phyloP scores from a whole-genome alignment of 2,797 vertebrate species.

The Otolemur crassicaudatus region DNA sequence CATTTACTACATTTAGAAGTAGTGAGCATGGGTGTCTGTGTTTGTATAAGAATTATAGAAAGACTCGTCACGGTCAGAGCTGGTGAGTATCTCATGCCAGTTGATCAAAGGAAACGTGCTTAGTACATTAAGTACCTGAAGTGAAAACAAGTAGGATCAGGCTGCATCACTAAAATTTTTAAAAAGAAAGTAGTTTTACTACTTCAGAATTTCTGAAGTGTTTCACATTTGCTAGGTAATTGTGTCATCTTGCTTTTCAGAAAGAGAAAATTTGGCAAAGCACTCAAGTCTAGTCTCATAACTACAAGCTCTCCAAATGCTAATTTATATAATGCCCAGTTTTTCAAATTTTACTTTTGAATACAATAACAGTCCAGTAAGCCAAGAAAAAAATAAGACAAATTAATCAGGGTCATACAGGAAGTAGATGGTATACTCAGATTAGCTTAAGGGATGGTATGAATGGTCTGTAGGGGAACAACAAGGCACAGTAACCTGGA shows the following conservation, averaged over 20 bases:
- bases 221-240: conserved; percentile 52
- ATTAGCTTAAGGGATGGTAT: background rate
- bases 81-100: background rate
- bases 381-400: background rate
- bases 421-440: background rate
- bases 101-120: background rate
- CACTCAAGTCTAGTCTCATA: background rate
- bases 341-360: conserved; percentile 60
- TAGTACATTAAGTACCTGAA: background rate
- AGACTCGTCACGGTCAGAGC: background rate
- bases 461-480: background rate
- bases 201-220: conserved; percentile 32
- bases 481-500: background rate
- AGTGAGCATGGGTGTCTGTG: background rate
- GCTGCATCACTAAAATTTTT: conserved; percentile 14
- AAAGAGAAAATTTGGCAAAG: conserved; percentile 57
- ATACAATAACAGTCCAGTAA: background rate
- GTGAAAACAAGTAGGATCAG: conserved; percentile 32
- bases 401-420: background rate
- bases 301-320: background rate
- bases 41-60: conserved; percentile 30
- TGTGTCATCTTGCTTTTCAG: conserved; percentile 37
- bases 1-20: conserved; percentile 37
- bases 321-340: conserved; percentile 31
- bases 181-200: background rate